Percentiles rank a stretch among this genome's conserved stretches.
Conservation (phyloP, 1,140 invertebrate genomes). For the Colletes gigas region DNA sequence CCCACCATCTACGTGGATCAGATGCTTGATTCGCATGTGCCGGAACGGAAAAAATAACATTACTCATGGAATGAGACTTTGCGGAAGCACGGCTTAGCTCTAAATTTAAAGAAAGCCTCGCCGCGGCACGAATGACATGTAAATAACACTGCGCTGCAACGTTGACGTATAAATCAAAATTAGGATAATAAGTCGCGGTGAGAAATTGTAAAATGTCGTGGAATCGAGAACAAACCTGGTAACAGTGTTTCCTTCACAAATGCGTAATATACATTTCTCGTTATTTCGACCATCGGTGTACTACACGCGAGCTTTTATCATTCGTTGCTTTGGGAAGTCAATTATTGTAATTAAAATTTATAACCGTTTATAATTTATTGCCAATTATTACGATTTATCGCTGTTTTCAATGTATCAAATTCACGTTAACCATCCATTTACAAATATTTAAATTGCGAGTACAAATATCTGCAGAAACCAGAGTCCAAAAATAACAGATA, state of each 20-base stretch:
- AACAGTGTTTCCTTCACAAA: too few relatives aligned
- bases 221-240: not conserved
- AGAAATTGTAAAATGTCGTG: not conserved
- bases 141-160: not conserved
- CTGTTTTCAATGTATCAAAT: too few relatives aligned
- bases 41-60: conserved; percentile 22
- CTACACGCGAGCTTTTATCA: too few relatives aligned
- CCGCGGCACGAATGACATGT: conserved; percentile 4
- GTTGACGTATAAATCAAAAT: not conserved
- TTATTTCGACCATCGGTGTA: too few relatives aligned
- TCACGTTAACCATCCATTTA: too few relatives aligned
- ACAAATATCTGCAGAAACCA: too few relatives aligned
- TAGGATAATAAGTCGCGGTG: not conserved
- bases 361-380: too few relatives aligned
- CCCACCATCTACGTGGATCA: conserved; percentile 42
- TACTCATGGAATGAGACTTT: conserved; percentile 5
- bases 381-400: too few relatives aligned
- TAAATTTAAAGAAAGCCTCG: conserved; percentile 28
- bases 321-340: too few relatives aligned
- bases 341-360: too few relatives aligned
- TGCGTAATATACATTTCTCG: not conserved
- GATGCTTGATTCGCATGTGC: conserved; percentile 37
- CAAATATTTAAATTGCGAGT: too few relatives aligned
- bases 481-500: too few relatives aligned
- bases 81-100: conserved; percentile 1